Evolutionary conservation across 2,797 vertebrate genomes (phyloP).

Genomic region (Sternarchorhynchus goeldii): DNA sequence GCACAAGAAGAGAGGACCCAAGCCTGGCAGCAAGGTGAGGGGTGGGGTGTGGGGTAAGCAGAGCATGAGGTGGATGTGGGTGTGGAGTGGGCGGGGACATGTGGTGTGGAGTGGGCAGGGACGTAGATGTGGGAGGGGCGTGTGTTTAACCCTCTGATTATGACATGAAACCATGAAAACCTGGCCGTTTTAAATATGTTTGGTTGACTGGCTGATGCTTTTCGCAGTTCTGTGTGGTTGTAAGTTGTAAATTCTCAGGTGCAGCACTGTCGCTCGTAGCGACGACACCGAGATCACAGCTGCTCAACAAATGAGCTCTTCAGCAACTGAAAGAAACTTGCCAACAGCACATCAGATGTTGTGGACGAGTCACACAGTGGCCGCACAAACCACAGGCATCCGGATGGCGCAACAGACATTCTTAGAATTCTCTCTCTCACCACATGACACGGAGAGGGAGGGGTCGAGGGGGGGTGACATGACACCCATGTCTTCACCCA

Average conservation of each 20-base stretch:
- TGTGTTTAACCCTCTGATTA: neutral
- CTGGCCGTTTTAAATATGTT: too few relatives aligned
- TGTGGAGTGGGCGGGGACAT: neutral
- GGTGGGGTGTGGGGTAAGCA: neutral
- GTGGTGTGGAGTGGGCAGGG: neutral
- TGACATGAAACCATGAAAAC: too few relatives aligned
- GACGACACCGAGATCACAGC: neutral
- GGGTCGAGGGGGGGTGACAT: too few relatives aligned
- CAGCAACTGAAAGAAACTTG: neutral
- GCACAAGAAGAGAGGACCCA: slow-evolving; percentile 84
- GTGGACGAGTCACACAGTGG: too few relatives aligned
- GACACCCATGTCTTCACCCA: too few relatives aligned
- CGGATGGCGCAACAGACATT: neutral
- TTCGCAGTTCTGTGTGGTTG: too few relatives aligned
- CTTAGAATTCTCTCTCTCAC: neutral
- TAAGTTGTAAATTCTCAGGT: too few relatives aligned
- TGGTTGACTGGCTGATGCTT: too few relatives aligned
- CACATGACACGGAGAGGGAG: neutral
- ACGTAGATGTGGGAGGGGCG: neutral
- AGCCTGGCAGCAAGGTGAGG: slow-evolving; percentile 88
- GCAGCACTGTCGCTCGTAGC: too few relatives aligned
- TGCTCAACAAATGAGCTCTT: neutral
- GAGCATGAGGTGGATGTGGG: neutral
- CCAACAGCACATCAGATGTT: neutral
- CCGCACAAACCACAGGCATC: neutral